Evolutionary conservation across 1,140 invertebrate species (phyloP).

Genomic region (Brachionus sp.): DNA sequence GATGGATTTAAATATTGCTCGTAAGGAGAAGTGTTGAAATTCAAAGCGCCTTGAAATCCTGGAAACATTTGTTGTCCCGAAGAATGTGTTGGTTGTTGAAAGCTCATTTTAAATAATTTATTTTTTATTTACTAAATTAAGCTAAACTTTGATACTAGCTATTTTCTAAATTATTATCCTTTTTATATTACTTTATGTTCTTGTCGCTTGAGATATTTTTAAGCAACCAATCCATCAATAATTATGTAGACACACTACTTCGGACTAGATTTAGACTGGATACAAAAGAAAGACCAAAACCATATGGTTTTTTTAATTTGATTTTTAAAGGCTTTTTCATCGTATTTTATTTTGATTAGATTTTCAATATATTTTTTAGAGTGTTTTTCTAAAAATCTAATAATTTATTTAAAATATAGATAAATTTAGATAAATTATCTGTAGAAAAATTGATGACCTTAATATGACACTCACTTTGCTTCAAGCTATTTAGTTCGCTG

Average conservation of each 20-base stretch:
- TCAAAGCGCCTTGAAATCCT: background rate
- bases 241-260: background rate
- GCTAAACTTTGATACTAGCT: background rate
- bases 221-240: background rate
- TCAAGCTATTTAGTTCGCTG: background rate
- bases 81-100: background rate
- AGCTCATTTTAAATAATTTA: background rate
- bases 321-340: background rate
- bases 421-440: background rate
- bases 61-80: conserved; percentile 1
- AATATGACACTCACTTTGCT: background rate
- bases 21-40: background rate
- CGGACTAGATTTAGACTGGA: background rate
- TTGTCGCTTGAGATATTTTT: background rate
- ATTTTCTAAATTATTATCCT: background rate
- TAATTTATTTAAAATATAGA: background rate
- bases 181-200: conserved; percentile 6
- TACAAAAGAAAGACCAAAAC: background rate
- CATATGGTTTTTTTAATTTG: background rate
- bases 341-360: background rate
- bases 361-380: background rate
- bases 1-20: background rate
- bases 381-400: background rate
- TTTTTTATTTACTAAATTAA: background rate
- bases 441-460: background rate